Evolutionary conservation across 2,888 invertebrate species (phyloP), one percentile per base, ranked within the genome.

Genomic region (Chrysolina americana): DNA sequence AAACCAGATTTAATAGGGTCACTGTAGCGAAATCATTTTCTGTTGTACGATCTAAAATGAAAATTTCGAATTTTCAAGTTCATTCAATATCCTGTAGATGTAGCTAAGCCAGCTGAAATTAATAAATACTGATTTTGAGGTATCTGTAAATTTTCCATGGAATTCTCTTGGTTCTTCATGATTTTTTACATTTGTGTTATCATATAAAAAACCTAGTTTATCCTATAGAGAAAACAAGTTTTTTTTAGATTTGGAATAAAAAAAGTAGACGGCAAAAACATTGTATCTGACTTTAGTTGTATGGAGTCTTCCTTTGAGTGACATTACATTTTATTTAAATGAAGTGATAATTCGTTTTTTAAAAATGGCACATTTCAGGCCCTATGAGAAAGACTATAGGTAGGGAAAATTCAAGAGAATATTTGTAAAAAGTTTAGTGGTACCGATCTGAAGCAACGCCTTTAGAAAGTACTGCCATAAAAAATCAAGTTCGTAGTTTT

Each of bases 381-480:
- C 85, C 70, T 85, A 85, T 75, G 84, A 84, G 44, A 82, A 81
- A 76, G 79, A 83, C 70, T 79, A 79, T 79, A 85, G 85, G 85
- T 85, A 84, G 70, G 71, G 13, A 50, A 70, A 28, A 19, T n/a
- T 65, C 65, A 21, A 41, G 19, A 44, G 6, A 64, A 19, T 64
- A 1, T 28, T 62, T 3, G 8, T 36, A 8, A 36, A 36, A 36
- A 5, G 2, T 36, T 36, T 41, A 11, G 8, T 62, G 10, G 36
- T 19, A 19, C 63, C 19, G 23, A 28, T 41, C 44, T 41, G 11
- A 2, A 19, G 53, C 10, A 19, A 13, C 13, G 17, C 53, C 11
- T 0, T 17, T 19, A 10, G 13, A 53, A 53, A 53, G 17, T 50
- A 3, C 17, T 17, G 17, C n/a, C 48, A 17, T 17, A 50, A 50